These are phyloP conservation scores for Pandemis corylana DNA, from an alignment of 2,888 invertebrate genomes.

Conservation along the genomic window DNA sequence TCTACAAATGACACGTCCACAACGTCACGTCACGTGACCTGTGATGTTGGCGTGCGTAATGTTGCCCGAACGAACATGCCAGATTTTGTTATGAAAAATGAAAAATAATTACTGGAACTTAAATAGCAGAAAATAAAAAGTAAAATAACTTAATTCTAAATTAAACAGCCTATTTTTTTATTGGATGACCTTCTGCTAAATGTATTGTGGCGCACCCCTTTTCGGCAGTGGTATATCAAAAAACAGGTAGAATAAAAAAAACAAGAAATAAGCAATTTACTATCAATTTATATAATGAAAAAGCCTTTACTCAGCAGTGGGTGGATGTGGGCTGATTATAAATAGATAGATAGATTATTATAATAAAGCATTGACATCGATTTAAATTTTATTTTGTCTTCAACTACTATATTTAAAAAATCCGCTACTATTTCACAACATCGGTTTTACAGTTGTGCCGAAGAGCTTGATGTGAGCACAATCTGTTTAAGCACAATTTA, in stretches of 20 bases:
- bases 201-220: no score
- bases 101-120: no score
- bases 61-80: conserved; percentile 56
- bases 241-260: no score
- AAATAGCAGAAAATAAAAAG: not conserved
- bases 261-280: not conserved
- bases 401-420: not conserved
- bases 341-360: no score
- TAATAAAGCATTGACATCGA: no score
- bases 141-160: not conserved
- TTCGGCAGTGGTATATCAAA: no score
- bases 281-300: no score
- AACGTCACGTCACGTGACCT: conserved; percentile 89
- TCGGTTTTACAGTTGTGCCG: not conserved
- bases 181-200: no score
- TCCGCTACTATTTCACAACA: not conserved
- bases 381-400: not conserved
- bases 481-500: not conserved
- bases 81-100: no score
- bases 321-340: no score
- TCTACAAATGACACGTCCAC: conserved; percentile 85
- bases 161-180: no score
- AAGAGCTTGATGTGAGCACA: not conserved
- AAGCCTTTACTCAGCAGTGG: no score
- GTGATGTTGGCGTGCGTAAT: conserved; percentile 87